phyloP scores from a whole-genome alignment of 2,797 vertebrate genomes.

The Darevskia nairensis region DNA sequence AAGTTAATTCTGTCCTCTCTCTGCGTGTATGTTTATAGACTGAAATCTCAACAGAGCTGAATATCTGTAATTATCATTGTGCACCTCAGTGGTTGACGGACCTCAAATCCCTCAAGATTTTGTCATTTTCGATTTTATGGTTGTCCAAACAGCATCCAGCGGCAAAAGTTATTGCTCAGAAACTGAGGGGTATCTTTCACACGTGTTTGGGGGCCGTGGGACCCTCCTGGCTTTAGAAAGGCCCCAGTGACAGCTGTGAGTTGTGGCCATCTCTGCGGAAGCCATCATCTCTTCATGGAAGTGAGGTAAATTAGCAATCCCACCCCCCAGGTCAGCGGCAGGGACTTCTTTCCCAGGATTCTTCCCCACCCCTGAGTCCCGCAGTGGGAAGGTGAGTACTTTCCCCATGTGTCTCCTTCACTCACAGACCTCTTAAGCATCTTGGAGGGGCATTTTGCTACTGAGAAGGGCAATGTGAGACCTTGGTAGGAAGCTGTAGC shows the following conservation, averaged over 20 bases:
- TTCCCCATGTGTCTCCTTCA: slow-evolving; percentile 52
- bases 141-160: background rate
- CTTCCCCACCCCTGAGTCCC: accelerated
- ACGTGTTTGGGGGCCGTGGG: slow-evolving; percentile 23
- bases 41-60: background rate
- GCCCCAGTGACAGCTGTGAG: slow-evolving; percentile 52
- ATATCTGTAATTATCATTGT: background rate
- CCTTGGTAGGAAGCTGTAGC: slow-evolving; percentile 1
- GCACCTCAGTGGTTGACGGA: background rate
- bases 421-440: slow-evolving; percentile 42
- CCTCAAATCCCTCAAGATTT: background rate
- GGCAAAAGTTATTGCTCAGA: slow-evolving; percentile 18
- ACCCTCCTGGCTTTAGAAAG: background rate
- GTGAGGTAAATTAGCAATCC: slow-evolving; percentile 11
- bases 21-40: background rate
- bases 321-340: slow-evolving; percentile 11
- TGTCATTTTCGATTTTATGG: slow-evolving; percentile 3
- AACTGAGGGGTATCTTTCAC: slow-evolving; percentile 19
- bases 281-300: slow-evolving; percentile 26
- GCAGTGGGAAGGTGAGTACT: background rate
- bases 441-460: slow-evolving; percentile 8
- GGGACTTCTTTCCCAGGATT: background rate
- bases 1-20: background rate
- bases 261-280: slow-evolving; percentile 56
- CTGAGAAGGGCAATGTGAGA: slow-evolving; percentile 4